Evolutionary conservation across 1,140 invertebrate species (phyloP).

Genomic region (Gerris buenoi): DNA sequence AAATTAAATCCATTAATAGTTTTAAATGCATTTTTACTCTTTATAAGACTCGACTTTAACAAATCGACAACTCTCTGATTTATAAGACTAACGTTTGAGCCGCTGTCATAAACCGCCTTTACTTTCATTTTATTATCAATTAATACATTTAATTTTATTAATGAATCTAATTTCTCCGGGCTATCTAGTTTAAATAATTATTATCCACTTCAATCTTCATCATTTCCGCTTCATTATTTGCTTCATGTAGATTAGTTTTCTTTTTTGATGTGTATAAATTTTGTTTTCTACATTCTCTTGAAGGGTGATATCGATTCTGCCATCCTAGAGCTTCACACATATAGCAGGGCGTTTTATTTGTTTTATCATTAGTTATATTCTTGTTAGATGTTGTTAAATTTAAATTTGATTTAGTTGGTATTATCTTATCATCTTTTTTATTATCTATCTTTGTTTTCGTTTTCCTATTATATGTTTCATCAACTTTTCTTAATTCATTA

Average conservation of each 20-base stretch:
- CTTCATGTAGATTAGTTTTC: neutral
- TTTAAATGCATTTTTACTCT: constrained; percentile 3
- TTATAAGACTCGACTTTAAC: constrained; percentile 3
- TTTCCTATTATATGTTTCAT: neutral
- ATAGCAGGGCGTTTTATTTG: constrained; percentile 3
- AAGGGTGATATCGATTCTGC: constrained; percentile 3
- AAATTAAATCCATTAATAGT: constrained; percentile 4
- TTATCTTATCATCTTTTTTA: neutral
- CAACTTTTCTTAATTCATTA: constrained; percentile 2
- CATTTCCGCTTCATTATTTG: neutral
- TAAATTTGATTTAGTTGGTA: neutral
- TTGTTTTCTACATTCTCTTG: constrained; percentile 4
- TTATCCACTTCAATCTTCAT: neutral
- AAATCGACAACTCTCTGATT: constrained; percentile 1
- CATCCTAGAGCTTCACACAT: constrained; percentile 3
- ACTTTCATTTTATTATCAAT: constrained; percentile 4
- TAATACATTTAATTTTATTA: constrained; percentile 5
- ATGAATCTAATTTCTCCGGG: constrained; percentile 5
- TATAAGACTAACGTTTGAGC: constrained; percentile 8
- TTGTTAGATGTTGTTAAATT: neutral
- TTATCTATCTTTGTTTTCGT: neutral
- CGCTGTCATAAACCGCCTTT: constrained; percentile 6
- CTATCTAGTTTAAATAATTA: neutral
- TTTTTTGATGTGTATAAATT: neutral
- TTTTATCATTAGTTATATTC: neutral